phyloP scores from a whole-genome alignment of 2,888 invertebrate species.

The Bombylius discolor region DNA sequence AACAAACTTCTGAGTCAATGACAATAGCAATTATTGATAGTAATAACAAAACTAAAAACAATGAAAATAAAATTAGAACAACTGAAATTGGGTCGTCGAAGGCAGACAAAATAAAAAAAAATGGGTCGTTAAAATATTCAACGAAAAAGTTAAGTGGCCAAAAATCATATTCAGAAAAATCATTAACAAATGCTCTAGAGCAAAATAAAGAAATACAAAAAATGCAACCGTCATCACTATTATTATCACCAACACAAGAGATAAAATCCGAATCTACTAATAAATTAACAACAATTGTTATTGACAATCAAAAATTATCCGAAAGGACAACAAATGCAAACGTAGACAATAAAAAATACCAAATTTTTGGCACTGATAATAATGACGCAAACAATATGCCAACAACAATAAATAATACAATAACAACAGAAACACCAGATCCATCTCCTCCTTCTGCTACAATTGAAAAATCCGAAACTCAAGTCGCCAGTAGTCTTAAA shows the following conservation, averaged over 20 bases:
- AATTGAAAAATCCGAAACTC: background rate
- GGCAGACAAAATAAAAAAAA: constrained; percentile 6
- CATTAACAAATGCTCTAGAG: background rate
- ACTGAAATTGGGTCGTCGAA: constrained; percentile 10
- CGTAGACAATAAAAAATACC: constrained; percentile 2
- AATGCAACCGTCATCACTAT: constrained; percentile 21
- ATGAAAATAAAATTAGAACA: constrained; percentile 9
- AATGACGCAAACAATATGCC: background rate
- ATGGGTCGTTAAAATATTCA: constrained; percentile 7
- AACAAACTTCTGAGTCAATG: constrained; percentile 8
- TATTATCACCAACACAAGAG: constrained; percentile 15
- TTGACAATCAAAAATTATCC: background rate
- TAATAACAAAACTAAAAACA: background rate
- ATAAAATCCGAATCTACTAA: background rate
- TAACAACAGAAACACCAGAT: background rate
- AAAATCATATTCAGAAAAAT: background rate
- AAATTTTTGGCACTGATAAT: constrained; percentile 2
- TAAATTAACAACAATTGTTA: background rate
- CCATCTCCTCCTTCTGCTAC: background rate
- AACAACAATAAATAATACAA: background rate
- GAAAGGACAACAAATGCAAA: background rate
- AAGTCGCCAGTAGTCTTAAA: background rate
- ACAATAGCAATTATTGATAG: constrained; percentile 7
- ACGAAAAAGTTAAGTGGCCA: constrained; percentile 9
- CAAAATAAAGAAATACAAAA: constrained; percentile 13